These are phyloP conservation scores for Gastracanthus pulcherrimus DNA, from an alignment of 2,888 invertebrate genomes.

Conservation along the genomic window DNA sequence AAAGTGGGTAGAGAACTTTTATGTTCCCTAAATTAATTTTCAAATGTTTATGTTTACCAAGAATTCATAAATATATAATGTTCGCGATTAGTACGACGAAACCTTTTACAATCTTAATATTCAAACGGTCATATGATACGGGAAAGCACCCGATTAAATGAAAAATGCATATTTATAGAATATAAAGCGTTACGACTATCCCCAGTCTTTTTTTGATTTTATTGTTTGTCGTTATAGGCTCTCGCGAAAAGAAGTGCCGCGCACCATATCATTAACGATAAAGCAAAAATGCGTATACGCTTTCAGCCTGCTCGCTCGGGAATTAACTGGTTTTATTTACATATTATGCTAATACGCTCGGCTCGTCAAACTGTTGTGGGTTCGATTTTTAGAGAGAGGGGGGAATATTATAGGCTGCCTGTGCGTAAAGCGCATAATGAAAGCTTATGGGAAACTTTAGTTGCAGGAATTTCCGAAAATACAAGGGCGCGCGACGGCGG, in stretches of 20 bases:
- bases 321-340: conserved; percentile 57
- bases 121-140: neutral
- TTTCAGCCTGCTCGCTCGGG: neutral
- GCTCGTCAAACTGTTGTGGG: conserved; percentile 43
- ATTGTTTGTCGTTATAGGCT: conserved; percentile 18
- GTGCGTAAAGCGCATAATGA: conserved; percentile 47
- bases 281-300: conserved; percentile 31
- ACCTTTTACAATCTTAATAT: conserved; percentile 1
- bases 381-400: conserved; percentile 20
- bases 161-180: conserved; percentile 44
- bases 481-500: conserved; percentile 16
- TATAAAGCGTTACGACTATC: neutral
- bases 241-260: conserved; percentile 10
- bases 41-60: neutral
- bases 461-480: conserved; percentile 47
- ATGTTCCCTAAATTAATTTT: neutral
- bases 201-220: conserved; percentile 11
- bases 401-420: conserved; percentile 27
- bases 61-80: neutral
- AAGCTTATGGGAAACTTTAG: conserved; percentile 51
- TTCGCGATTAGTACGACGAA: conserved; percentile 9
- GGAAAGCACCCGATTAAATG: conserved; percentile 14
- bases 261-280: conserved; percentile 42
- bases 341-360: conserved; percentile 51
- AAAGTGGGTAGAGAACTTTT: neutral